Evolutionary conservation across 1,140 invertebrate species (phyloP).

Genomic region (Drosophila fuyamai): DNA sequence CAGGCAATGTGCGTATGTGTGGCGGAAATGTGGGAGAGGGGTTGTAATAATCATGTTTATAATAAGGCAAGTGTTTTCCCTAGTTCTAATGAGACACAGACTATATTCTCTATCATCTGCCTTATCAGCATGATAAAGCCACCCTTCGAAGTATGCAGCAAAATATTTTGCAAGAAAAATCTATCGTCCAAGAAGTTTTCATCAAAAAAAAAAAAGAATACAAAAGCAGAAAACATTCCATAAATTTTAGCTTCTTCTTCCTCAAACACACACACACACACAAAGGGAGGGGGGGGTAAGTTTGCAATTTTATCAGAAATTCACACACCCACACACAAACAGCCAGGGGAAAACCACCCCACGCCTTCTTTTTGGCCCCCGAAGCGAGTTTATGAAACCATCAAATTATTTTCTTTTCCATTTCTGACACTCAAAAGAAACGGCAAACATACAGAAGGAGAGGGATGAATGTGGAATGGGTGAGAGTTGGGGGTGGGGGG

Average conservation of each 20-base stretch:
- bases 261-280: constrained; percentile 37
- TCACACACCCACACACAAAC: constrained; percentile 33
- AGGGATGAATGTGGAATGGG: constrained; percentile 20
- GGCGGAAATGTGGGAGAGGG: constrained; percentile 25
- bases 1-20: constrained; percentile 10
- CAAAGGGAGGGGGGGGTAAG: constrained; percentile 43
- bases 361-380: constrained; percentile 19
- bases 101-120: constrained; percentile 45
- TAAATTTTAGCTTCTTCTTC: constrained; percentile 67
- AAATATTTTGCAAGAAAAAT: constrained; percentile 71
- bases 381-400: constrained; percentile 82
- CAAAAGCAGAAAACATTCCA: constrained; percentile 64
- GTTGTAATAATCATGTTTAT: constrained; percentile 81
- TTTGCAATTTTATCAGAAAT: constrained; percentile 78
- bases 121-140: constrained; percentile 54
- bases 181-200: constrained; percentile 67
- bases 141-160: constrained; percentile 60
- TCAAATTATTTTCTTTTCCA: constrained; percentile 85
- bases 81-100: constrained; percentile 38
- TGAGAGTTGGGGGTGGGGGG: background rate
- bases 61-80: constrained; percentile 79
- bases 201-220: constrained; percentile 64
- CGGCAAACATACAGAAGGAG: constrained; percentile 60
- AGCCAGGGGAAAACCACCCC: constrained; percentile 9
- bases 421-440: constrained; percentile 84